A percentile compares a stretch with the other conserved stretches of the same genome.
phyloP scores from a whole-genome alignment of 2,113 vertebrate genomes.

The Hippocampus mohnikei region DNA sequence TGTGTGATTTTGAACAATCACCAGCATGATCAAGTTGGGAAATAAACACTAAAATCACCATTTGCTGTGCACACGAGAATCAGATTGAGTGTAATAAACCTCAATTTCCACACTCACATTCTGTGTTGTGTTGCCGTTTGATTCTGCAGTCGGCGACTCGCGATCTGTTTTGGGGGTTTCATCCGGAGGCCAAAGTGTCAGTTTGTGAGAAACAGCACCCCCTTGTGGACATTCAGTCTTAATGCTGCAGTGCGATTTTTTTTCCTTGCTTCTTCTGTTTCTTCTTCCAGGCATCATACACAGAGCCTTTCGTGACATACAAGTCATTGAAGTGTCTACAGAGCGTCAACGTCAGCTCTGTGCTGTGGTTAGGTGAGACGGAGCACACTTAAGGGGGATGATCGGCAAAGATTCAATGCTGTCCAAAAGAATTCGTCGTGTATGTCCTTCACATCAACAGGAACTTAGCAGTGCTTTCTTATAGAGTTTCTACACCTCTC shows the following conservation, averaged over 20 bases:
- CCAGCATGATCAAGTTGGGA: constrained; percentile 50
- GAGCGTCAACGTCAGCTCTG: constrained; percentile 33
- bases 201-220: constrained; percentile 45
- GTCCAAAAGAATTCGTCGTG: constrained; percentile 55
- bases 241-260: constrained; percentile 51
- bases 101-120: constrained; percentile 53
- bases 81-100: constrained; percentile 40
- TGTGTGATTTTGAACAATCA: constrained; percentile 72
- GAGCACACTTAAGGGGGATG: constrained; percentile 41
- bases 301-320: constrained; percentile 60
- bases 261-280: not conserved
- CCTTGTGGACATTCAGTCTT: constrained; percentile 59
- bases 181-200: constrained; percentile 29
- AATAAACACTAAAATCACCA: constrained; percentile 59
- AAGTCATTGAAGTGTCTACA: constrained; percentile 38
- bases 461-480: constrained; percentile 68
- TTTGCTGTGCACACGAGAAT: constrained; percentile 49
- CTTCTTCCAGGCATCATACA: constrained; percentile 18
- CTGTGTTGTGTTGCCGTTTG: constrained; percentile 45
- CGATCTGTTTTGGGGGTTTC: not conserved
- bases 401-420: constrained; percentile 57
- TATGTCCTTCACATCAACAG: constrained; percentile 70
- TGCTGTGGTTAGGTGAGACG: constrained; percentile 46
- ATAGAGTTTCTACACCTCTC: constrained; percentile 23
- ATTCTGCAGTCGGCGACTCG: constrained; percentile 46